Evolutionary conservation across 2,113 vertebrate genomes (phyloP).

Genomic region (Alces alces): DNA sequence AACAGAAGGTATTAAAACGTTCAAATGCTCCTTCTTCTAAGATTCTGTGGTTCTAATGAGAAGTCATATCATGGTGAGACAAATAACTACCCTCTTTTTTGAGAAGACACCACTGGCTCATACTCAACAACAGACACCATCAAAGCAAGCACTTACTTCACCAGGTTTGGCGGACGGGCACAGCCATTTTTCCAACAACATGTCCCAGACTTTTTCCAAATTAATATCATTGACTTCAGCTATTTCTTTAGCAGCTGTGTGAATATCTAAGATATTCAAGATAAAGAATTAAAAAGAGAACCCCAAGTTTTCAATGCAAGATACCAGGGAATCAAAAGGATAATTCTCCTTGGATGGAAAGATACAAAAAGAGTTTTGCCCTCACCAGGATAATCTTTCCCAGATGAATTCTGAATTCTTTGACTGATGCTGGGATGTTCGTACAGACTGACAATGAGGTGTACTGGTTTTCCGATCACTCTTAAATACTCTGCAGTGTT

Average conservation of each 20-base stretch:
- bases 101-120: background rate
- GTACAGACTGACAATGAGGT: conserved; percentile 88
- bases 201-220: conserved; percentile 88
- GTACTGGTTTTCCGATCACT: conserved; percentile 84
- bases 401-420: conserved; percentile 81
- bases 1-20: background rate
- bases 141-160: conserved; percentile 77
- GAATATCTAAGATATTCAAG: conserved; percentile 85
- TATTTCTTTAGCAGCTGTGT: conserved; percentile 89
- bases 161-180: conserved; percentile 81
- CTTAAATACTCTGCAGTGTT: conserved; percentile 83
- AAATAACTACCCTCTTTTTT: background rate
- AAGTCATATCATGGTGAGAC: accelerated
- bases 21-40: background rate
- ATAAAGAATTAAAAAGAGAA: background rate
- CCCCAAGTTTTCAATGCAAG: background rate
- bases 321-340: background rate
- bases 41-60: background rate
- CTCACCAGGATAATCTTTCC: conserved; percentile 88
- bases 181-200: conserved; percentile 93
- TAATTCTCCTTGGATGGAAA: background rate
- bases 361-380: accelerated
- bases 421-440: conserved; percentile 90
- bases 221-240: conserved; percentile 90
- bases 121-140: background rate